Percentiles rank a stretch among this genome's conserved stretches.
Conservation (phyloP, 92 coral and sea anemone genomes). For the Paragorgia papillata region DNA sequence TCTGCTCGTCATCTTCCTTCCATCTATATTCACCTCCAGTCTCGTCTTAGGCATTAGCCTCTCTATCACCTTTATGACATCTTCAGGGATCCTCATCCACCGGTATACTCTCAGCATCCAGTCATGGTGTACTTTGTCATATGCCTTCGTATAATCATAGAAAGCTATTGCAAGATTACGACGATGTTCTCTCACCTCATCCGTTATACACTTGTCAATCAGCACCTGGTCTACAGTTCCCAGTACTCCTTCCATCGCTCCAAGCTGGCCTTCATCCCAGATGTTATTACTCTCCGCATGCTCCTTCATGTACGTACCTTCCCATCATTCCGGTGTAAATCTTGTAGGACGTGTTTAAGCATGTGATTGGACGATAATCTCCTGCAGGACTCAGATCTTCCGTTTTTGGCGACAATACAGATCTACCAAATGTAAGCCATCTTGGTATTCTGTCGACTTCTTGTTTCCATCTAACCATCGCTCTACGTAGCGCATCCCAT, state of each 20-base stretch:
- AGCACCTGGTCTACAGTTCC: slow-evolving; percentile 42
- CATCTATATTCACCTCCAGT: slow-evolving; percentile 27
- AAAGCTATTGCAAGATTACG: slow-evolving; percentile 9
- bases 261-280: slow-evolving; percentile 43
- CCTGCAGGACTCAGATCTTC: too few relatives aligned
- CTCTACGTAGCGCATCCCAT: too few relatives aligned
- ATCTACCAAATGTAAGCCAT: too few relatives aligned
- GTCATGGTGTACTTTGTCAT: slow-evolving; percentile 46
- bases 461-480: too few relatives aligned
- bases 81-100: too few relatives aligned
- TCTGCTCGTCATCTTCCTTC: background rate
- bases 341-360: background rate
- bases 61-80: background rate
- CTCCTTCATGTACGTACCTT: too few relatives aligned
- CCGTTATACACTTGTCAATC: background rate
- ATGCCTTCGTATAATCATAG: slow-evolving; percentile 24
- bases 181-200: too few relatives aligned
- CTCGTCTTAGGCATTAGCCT: slow-evolving; percentile 53
- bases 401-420: too few relatives aligned
- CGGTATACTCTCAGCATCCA: slow-evolving; percentile 31
- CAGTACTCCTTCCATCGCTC: slow-evolving; percentile 30
- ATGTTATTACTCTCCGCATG: too few relatives aligned
- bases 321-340: too few relatives aligned
- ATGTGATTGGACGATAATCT: too few relatives aligned
- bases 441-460: too few relatives aligned